Evolutionary conservation across 2,113 vertebrate genomes (phyloP).

Genomic region (Eira barbara): DNA sequence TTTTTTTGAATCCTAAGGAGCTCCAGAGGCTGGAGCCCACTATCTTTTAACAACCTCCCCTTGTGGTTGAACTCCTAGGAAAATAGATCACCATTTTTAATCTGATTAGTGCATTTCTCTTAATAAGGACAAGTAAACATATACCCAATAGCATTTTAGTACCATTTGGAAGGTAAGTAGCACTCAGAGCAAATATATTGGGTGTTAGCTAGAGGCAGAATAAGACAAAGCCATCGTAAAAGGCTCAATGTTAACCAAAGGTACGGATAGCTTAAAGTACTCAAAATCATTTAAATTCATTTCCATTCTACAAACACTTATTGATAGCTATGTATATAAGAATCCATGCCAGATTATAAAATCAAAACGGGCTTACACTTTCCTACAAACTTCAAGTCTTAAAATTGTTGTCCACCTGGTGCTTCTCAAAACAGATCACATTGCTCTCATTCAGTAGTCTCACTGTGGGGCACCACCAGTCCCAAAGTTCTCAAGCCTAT

Average conservation of each 20-base stretch:
- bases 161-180: not conserved
- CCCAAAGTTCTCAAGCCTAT: not conserved
- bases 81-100: not conserved
- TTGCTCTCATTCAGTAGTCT: not conserved
- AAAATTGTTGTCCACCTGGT: not conserved
- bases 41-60: not conserved
- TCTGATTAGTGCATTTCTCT: not conserved
- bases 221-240: not conserved
- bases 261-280: not conserved
- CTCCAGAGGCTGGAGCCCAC: not conserved
- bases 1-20: not conserved
- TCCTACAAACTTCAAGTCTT: not conserved
- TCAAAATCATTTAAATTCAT: not conserved
- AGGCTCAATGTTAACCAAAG: not conserved
- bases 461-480: accelerated
- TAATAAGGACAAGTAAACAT: not conserved
- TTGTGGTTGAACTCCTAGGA: not conserved
- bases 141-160: not conserved
- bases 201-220: not conserved
- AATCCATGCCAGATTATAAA: not conserved
- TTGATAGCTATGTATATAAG: not conserved
- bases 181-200: not conserved
- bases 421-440: not conserved
- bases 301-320: not conserved
- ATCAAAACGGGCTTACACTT: not conserved